phyloP scores from a whole-genome alignment of 2,888 invertebrate genomes.

The Morpho achilles region DNA sequence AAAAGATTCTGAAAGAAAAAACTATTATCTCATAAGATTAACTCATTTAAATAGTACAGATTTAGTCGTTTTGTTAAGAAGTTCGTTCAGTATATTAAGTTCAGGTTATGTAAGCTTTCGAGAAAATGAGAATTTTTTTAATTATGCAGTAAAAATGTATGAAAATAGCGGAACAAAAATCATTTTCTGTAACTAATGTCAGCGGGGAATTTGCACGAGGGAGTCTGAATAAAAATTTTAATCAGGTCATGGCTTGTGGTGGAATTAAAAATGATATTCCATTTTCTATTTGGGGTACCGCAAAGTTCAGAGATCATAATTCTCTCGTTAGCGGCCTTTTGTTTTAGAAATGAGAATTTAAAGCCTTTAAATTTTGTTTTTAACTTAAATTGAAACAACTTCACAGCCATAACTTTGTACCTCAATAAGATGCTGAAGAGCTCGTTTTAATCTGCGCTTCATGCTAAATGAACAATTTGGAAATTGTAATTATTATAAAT shows the following conservation, averaged over 20 bases:
- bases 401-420: no score
- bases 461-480: no score
- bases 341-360: slow-evolving; percentile 1
- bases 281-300: slow-evolving; percentile 15
- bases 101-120: neutral
- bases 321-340: slow-evolving; percentile 18
- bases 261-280: slow-evolving; percentile 16
- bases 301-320: slow-evolving; percentile 8
- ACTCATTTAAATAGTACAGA: no score
- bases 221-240: slow-evolving; percentile 7
- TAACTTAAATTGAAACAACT: no score
- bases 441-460: no score
- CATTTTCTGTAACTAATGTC: neutral
- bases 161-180: neutral
- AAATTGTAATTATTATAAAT: no score
- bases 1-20: no score
- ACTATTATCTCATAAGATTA: no score
- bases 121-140: neutral
- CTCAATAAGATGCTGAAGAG: no score
- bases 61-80: slow-evolving; percentile 4
- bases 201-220: neutral
- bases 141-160: slow-evolving; percentile 2
- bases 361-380: neutral
- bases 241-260: slow-evolving; percentile 9
- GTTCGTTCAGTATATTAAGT: neutral